A percentile compares a stretch with the other conserved stretches of the same genome.
Evolutionary conservation across 2,888 invertebrate genomes (phyloP).

Genomic region (Andrena dorsata): DNA sequence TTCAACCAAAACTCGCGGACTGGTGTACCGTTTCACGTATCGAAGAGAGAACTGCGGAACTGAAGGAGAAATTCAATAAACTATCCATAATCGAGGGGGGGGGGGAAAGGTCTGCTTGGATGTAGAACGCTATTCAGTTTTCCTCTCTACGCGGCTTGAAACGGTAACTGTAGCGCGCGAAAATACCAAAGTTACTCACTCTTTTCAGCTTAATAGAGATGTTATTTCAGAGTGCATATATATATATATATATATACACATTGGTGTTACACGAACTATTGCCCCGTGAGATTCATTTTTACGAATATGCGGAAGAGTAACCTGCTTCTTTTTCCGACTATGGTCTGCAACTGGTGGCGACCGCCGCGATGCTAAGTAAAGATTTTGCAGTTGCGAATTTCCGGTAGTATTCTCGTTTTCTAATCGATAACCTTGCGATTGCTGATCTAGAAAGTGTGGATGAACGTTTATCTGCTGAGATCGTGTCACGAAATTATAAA

Average conservation of each 20-base stretch:
- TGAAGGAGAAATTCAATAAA: not conserved
- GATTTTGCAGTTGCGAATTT: not conserved
- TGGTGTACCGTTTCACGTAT: constrained; percentile 38
- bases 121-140: not conserved
- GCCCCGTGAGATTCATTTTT: not conserved
- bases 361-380: not conserved
- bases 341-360: not conserved
- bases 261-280: constrained; percentile 13
- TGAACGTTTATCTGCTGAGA: not conserved
- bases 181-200: constrained; percentile 24
- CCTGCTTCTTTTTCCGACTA: not conserved
- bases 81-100: not conserved
- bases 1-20: constrained; percentile 13
- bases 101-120: too few relatives aligned
- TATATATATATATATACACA: not conserved
- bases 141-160: constrained; percentile 38
- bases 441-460: not conserved
- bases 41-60: constrained; percentile 22
- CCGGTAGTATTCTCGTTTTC: not conserved
- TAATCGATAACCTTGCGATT: constrained; percentile 2
- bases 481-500: not conserved
- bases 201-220: constrained; percentile 50
- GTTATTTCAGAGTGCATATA: constrained; percentile 36
- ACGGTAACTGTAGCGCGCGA: constrained; percentile 16
- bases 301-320: not conserved